These are phyloP conservation scores for Hyposoter didymator DNA, from an alignment of 2,888 invertebrate species.

Conservation along the genomic window DNA sequence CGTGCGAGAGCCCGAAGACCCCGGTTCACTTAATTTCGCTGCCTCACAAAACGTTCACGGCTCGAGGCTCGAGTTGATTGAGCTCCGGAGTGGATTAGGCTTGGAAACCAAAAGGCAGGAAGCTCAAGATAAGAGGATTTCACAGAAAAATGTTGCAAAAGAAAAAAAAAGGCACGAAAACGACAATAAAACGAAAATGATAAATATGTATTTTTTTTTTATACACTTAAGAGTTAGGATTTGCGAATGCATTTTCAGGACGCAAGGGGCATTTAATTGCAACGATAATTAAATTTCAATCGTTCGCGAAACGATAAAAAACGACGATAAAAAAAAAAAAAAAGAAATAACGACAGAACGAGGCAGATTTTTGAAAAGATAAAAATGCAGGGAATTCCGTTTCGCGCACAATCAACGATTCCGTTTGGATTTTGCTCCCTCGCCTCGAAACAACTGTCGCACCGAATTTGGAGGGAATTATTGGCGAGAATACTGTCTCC, in stretches of 20 bases:
- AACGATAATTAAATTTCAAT: conserved; percentile 32
- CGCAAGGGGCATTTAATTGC: conserved; percentile 30
- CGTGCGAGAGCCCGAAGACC: too few species aligned
- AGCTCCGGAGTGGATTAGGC: not conserved
- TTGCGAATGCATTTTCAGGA: conserved; percentile 44
- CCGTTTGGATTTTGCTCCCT: conserved; percentile 9
- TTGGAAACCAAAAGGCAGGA: not conserved
- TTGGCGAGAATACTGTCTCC: conserved; percentile 54
- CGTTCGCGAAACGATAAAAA: conserved; percentile 17
- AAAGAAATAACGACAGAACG: not conserved
- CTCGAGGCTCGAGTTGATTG: not conserved
- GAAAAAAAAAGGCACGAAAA: conserved; percentile 49
- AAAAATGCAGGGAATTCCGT: conserved; percentile 56
- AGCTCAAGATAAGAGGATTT: conserved; percentile 17
- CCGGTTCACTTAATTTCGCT: too few species aligned
- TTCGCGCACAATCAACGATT: not conserved
- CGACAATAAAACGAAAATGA: conserved; percentile 63
- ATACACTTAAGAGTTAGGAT: conserved; percentile 57
- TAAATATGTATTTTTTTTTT: conserved; percentile 62
- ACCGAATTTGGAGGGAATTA: conserved; percentile 37
- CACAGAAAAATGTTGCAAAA: conserved; percentile 20
- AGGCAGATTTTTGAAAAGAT: conserved; percentile 32
- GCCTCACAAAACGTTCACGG: too few species aligned
- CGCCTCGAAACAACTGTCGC: conserved; percentile 3
- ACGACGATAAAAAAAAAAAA: conserved; percentile 33